Evolutionary conservation across 1,140 invertebrate genomes (phyloP), one percentile per base, ranked within the genome.

Genomic region (Ceratosolen fusciceps): DNA sequence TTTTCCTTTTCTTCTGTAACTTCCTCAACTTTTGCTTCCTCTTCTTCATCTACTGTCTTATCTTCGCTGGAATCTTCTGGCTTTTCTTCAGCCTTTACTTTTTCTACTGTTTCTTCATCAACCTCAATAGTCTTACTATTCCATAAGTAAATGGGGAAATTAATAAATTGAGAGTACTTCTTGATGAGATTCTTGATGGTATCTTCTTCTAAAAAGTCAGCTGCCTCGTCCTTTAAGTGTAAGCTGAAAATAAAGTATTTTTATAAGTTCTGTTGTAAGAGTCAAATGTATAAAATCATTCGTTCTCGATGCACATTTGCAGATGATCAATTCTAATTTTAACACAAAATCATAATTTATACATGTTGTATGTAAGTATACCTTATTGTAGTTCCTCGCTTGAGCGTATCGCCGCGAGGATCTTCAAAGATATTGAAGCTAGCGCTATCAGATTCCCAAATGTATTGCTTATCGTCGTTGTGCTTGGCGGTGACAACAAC

Each of bases 111-210:
- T 73, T 95, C 94, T 86, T 96, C 96, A 86, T 98, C 96, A 68
- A 97, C 96, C 79, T 96, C 94, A 81, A 98, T 93, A 31, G 95
- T 97, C 90, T 96, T 98, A 88, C 96, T 98, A 54, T 95, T 93
- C 98, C 98, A 99, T 85, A 99, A 88, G 88, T 97, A 97, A 85
- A 99, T 99, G 26, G 97, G 96, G 92, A 99, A 99, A 90, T 99
- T 99, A 84, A 99, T 99, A 90, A 99, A 99, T 91, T 99, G 98
- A 1, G 97, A 99, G 90, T 99, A 99, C 90, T 99, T 99, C 88
- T 96, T 96, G 37, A 99, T 95, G 8, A 99, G 91, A 81, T 95
- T 94, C 82, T 94, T 95, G 24, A 99, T 92, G 4, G 97, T 98
- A 83, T 97, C 95, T 74, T 96, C 92, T 89, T 99, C 97, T 79